These are phyloP conservation scores for Drosophila rufa DNA, from an alignment of 1,140 invertebrate species.

Conservation along the genomic window DNA sequence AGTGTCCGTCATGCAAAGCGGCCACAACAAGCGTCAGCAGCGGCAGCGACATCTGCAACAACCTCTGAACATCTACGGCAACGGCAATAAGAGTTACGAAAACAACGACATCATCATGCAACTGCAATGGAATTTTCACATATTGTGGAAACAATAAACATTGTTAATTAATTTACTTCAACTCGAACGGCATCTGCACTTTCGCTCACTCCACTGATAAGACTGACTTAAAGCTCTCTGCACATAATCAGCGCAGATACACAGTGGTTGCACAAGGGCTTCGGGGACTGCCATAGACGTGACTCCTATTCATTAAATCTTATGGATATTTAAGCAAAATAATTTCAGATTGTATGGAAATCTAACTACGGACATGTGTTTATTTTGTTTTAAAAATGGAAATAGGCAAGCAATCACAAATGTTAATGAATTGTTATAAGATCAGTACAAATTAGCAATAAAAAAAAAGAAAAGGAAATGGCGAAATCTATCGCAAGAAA, in stretches of 20 bases:
- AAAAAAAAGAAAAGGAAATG: too few relatives aligned
- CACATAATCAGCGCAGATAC: conserved; percentile 6
- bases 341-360: not conserved
- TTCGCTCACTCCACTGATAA: conserved; percentile 28
- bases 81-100: conserved; percentile 25
- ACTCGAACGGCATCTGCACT: conserved; percentile 52
- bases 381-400: too few relatives aligned
- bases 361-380: too few relatives aligned
- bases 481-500: too few relatives aligned
- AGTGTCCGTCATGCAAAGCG: conserved; percentile 40
- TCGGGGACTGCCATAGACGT: not conserved
- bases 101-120: conserved; percentile 28
- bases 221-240: conserved; percentile 41
- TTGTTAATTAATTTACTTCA: conserved; percentile 67
- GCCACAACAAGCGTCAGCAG: conserved; percentile 42
- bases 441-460: too few relatives aligned
- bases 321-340: conserved; percentile 7
- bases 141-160: conserved; percentile 62
- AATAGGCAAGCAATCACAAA: too few relatives aligned
- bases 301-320: conserved; percentile 5
- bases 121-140: conserved; percentile 35
- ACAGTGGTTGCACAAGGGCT: conserved; percentile 2
- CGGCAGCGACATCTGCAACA: conserved; percentile 27
- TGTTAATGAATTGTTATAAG: too few relatives aligned
- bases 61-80: conserved; percentile 4